Evolutionary conservation across 1,140 invertebrate genomes (phyloP), one percentile per base, ranked within the genome.

Genomic region (Pogonomyrmex barbatus): DNA sequence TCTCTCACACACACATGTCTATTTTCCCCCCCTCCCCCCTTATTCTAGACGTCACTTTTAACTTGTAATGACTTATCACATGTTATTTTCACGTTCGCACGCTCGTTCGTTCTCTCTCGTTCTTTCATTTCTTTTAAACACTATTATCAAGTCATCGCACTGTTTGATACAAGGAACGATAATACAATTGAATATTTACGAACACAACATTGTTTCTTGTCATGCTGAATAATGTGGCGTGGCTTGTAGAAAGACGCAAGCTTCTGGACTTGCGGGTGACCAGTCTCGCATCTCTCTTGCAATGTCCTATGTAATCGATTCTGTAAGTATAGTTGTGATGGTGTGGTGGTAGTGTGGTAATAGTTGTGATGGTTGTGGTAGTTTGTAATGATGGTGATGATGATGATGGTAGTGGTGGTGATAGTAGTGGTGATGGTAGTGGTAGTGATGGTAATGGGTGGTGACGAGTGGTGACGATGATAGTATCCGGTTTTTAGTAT

Each of bases 121-220:
- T 88, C 87, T 87, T 87, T 91, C 87, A 70, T 90, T 88, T 89
- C 65, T 89, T 91, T 93, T 92, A 92, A 94, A 93, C 93, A 94
- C 94, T 94, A 94, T 93, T 92, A 93, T 91, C 93, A 93, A 94
- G 93, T 94, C 93, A 94, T 89, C 92, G 91, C 93, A 94, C 94
- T 94, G 92, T 94, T 94, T 93, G 91, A 94, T 94, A 95, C 93
- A 93, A 95, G 94, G 94, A 95, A 95, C 94, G 93, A 94, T 95
- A 95, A 95, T 94, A 95, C 93, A 94, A 93, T 95, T 94, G 91
- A 94, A 94, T 95, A 94, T 94, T 93, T 94, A 94, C 90, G 92
- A 94, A 95, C 93, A 95, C 92, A 93, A 93, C 92, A 92, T 92
- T 90, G 86, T 90, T 87, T 89, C 89, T 92, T 92, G 86, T 93